Conservation (phyloP, 1,140 invertebrate species). For the Hyles vespertilio region DNA sequence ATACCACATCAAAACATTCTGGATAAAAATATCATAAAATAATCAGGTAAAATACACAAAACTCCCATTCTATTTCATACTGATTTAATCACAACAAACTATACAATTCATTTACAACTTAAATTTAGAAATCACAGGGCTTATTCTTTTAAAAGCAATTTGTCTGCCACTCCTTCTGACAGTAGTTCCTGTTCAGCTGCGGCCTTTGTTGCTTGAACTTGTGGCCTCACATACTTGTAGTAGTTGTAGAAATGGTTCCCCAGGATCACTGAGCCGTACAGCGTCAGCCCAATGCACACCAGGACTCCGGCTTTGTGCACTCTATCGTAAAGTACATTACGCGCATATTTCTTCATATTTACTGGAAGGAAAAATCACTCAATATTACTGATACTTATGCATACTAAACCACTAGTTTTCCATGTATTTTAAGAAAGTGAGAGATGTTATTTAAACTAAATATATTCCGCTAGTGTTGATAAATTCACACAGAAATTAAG, state of each 20-base stretch:
- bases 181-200: constrained; percentile 66
- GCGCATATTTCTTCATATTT: constrained; percentile 69
- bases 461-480: too few species aligned
- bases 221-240: constrained; percentile 65
- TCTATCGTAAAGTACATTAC: constrained; percentile 63
- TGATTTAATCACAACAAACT: constrained; percentile 22
- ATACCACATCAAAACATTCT: too few species aligned
- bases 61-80: not conserved
- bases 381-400: too few species aligned
- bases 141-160: constrained; percentile 28
- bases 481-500: too few species aligned
- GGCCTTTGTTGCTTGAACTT: constrained; percentile 57
- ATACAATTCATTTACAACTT: constrained; percentile 22
- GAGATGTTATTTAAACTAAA: too few species aligned
- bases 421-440: too few species aligned
- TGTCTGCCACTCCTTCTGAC: constrained; percentile 71
- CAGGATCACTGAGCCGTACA: constrained; percentile 65
- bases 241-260: constrained; percentile 70
- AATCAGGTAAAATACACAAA: not conserved
- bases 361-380: constrained; percentile 30
- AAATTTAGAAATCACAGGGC: constrained; percentile 10
- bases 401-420: too few species aligned
- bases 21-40: too few species aligned
- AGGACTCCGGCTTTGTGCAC: constrained; percentile 72
- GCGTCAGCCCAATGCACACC: constrained; percentile 70